These are phyloP conservation scores for Pollenia angustigena DNA, from an alignment of 2,888 invertebrate genomes.

Conservation along the genomic window DNA sequence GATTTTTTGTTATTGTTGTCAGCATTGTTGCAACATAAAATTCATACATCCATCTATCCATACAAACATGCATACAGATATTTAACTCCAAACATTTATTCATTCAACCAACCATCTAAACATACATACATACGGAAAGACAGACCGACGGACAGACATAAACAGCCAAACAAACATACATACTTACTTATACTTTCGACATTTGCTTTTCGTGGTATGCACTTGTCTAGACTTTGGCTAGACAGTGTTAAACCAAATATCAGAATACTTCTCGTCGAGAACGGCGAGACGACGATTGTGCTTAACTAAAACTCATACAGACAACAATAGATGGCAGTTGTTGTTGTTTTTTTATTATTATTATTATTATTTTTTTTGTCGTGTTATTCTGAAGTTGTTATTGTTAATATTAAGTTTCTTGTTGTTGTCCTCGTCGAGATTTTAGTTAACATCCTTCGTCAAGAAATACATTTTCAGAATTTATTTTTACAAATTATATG, in stretches of 20 bases:
- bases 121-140: constrained; percentile 34
- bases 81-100: constrained; percentile 56
- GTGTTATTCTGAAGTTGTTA: constrained; percentile 33
- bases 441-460: constrained; percentile 37
- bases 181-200: constrained; percentile 68
- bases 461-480: constrained; percentile 36
- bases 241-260: constrained; percentile 83
- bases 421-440: not conserved
- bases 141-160: constrained; percentile 18
- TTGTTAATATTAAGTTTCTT: constrained; percentile 23
- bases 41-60: constrained; percentile 13
- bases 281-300: constrained; percentile 61
- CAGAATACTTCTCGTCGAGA: constrained; percentile 69
- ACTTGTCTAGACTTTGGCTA: constrained; percentile 83
- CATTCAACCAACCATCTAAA: constrained; percentile 42
- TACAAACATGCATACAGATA: constrained; percentile 40
- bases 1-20: constrained; percentile 64
- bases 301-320: constrained; percentile 68
- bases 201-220: constrained; percentile 74
- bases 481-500: constrained; percentile 1
- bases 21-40: constrained; percentile 66
- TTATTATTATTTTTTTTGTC: constrained; percentile 30
- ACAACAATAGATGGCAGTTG: constrained; percentile 71
- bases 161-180: constrained; percentile 8
- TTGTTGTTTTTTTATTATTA: constrained; percentile 47